A percentile compares a stretch with the other conserved stretches of the same genome.
phyloP scores from a whole-genome alignment of 2,888 invertebrate genomes.

The Taphrorychus bicolor region DNA sequence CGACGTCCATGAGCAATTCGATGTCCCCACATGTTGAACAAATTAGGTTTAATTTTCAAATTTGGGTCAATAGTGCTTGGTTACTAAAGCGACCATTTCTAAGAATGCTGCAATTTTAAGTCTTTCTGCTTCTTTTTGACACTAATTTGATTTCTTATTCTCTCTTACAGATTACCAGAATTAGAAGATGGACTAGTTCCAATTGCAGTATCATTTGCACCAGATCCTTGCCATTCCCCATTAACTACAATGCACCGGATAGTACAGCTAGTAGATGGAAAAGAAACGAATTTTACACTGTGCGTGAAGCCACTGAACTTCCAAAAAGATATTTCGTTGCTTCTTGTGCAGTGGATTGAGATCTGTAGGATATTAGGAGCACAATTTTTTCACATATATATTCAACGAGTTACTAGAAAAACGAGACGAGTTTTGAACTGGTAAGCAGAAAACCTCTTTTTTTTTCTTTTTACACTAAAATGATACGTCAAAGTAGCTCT shows the following conservation, averaged over 20 bases:
- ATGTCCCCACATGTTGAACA: too few relatives aligned
- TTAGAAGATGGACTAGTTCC: constrained; percentile 49
- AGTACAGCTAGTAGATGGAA: constrained; percentile 6
- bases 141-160: too few relatives aligned
- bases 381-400: constrained; percentile 70
- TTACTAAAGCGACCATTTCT: too few relatives aligned
- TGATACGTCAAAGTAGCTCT: too few relatives aligned
- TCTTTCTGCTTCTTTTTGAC: neutral
- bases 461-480: too few relatives aligned
- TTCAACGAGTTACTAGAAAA: constrained; percentile 53
- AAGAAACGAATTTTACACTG: constrained; percentile 61
- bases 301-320: constrained; percentile 79
- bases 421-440: constrained; percentile 33
- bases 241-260: neutral
- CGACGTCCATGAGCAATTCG: too few relatives aligned
- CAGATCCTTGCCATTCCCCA: constrained; percentile 60
- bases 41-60: too few relatives aligned
- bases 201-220: constrained; percentile 62
- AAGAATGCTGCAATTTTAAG: too few relatives aligned
- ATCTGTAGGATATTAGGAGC: constrained; percentile 72
- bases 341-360: constrained; percentile 76
- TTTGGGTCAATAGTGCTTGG: too few relatives aligned
- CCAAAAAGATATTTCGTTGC: constrained; percentile 66
- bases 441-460: constrained; percentile 22
- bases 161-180: constrained; percentile 20